These are phyloP conservation scores for Heloderma charlesbogerti DNA, from an alignment of 2,113 vertebrate species.

Conservation along the genomic window DNA sequence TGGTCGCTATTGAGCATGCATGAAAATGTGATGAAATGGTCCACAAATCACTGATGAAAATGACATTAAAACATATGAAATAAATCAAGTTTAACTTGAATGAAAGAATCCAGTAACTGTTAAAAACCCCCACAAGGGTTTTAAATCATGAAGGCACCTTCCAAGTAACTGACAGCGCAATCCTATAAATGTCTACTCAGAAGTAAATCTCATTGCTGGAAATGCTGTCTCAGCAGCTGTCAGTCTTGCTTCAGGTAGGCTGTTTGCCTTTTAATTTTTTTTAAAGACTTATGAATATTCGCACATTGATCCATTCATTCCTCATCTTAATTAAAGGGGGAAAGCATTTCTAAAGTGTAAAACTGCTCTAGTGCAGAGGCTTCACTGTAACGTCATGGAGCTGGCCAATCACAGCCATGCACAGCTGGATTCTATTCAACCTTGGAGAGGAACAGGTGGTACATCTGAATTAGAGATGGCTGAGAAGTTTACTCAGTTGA, in stretches of 20 bases:
- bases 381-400: too few species aligned
- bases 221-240: neutral
- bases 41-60: neutral
- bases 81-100: neutral
- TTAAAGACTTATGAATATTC: neutral
- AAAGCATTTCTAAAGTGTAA: too few species aligned
- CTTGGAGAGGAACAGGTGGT: too few species aligned
- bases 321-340: neutral
- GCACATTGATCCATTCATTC: neutral
- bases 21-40: neutral
- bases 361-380: too few species aligned
- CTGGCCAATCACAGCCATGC: too few species aligned
- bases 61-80: neutral
- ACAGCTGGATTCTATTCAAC: too few species aligned
- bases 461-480: too few species aligned
- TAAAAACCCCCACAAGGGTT: neutral
- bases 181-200: neutral
- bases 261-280: neutral
- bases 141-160: neutral
- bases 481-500: too few species aligned
- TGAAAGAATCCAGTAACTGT: fast-evolving
- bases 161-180: neutral
- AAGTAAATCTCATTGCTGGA: too few species aligned
- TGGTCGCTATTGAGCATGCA: neutral
- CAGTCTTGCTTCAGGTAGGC: neutral